phyloP scores from a whole-genome alignment of 2,797 vertebrate genomes.

The Percopsis omiscomaycus region DNA sequence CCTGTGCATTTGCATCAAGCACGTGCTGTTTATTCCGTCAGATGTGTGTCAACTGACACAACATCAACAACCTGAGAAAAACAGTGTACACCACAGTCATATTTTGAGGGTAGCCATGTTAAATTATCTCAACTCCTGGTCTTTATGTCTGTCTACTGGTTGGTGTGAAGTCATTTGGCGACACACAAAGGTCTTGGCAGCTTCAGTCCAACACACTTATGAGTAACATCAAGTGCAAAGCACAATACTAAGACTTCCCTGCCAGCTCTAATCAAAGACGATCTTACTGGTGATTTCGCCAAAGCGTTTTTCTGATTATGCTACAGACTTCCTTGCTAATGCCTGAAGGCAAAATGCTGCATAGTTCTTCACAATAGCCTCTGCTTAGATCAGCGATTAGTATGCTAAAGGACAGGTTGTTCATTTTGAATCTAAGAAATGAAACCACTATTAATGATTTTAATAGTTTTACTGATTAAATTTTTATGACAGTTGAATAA shows the following conservation, averaged over 20 bases:
- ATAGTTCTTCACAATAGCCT: slow-evolving; percentile 15
- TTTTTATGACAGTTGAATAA: neutral
- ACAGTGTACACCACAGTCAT: slow-evolving; percentile 49
- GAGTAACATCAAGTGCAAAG: slow-evolving; percentile 35
- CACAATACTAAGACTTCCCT: slow-evolving; percentile 24
- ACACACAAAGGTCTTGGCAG: neutral
- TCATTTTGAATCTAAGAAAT: slow-evolving; percentile 16
- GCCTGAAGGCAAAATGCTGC: neutral
- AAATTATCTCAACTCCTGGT: slow-evolving; percentile 30
- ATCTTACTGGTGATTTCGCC: slow-evolving; percentile 17
- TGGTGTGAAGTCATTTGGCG: slow-evolving; percentile 12
- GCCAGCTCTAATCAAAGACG: slow-evolving; percentile 20
- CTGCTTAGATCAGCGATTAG: slow-evolving; percentile 1
- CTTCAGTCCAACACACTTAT: slow-evolving; percentile 6
- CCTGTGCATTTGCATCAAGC: too few species aligned
- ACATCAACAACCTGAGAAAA: slow-evolving; percentile 35
- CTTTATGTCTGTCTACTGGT: slow-evolving; percentile 19
- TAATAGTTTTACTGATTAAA: slow-evolving; percentile 10
- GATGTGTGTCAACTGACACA: too few species aligned
- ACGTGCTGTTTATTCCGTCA: too few species aligned
- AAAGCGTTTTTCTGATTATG: neutral
- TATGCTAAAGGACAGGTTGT: slow-evolving; percentile 21
- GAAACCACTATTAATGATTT: slow-evolving; percentile 16
- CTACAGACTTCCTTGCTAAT: slow-evolving; percentile 23
- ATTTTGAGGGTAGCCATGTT: slow-evolving; percentile 39